These are phyloP conservation scores for Sibirionetta formosa DNA, from an alignment of 2,797 vertebrate genomes.

Conservation along the genomic window DNA sequence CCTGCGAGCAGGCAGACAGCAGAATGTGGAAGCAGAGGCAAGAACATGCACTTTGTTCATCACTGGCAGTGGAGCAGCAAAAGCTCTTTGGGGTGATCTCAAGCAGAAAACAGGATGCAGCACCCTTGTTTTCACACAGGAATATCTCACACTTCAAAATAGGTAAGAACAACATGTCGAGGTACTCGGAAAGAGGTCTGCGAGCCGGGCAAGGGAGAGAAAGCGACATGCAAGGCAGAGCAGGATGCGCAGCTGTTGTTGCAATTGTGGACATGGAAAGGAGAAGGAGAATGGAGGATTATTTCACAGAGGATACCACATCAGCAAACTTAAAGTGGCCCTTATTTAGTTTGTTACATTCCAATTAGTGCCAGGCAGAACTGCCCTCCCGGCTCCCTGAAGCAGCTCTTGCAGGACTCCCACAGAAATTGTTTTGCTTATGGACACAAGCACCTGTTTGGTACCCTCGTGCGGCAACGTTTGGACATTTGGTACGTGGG, in stretches of 20 bases:
- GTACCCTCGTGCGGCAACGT: neutral
- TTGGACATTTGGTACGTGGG: neutral
- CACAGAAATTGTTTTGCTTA: neutral
- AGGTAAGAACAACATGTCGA: neutral
- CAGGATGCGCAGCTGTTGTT: slow-evolving; percentile 27
- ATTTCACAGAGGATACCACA: neutral
- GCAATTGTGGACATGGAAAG: neutral
- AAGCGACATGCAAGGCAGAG: slow-evolving; percentile 55
- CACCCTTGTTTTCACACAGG: slow-evolving; percentile 15
- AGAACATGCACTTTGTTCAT: slow-evolving; percentile 42
- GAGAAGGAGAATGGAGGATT: neutral
- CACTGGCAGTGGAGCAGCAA: neutral
- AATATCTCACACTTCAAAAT: neutral
- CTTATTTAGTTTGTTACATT: slow-evolving; percentile 13
- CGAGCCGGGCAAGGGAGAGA: slow-evolving; percentile 2
- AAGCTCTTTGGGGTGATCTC: slow-evolving; percentile 4
- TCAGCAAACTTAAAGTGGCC: neutral
- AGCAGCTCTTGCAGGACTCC: neutral
- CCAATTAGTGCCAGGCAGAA: slow-evolving; percentile 45
- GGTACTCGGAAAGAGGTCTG: neutral
- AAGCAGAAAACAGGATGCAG: slow-evolving; percentile 51
- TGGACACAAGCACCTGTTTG: neutral
- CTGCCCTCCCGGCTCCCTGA: neutral
- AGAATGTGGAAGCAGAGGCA: slow-evolving; percentile 26
- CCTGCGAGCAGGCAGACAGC: neutral